Evolutionary conservation across 2,888 invertebrate genomes (phyloP).

Genomic region (Tromatobia lineatoria): DNA sequence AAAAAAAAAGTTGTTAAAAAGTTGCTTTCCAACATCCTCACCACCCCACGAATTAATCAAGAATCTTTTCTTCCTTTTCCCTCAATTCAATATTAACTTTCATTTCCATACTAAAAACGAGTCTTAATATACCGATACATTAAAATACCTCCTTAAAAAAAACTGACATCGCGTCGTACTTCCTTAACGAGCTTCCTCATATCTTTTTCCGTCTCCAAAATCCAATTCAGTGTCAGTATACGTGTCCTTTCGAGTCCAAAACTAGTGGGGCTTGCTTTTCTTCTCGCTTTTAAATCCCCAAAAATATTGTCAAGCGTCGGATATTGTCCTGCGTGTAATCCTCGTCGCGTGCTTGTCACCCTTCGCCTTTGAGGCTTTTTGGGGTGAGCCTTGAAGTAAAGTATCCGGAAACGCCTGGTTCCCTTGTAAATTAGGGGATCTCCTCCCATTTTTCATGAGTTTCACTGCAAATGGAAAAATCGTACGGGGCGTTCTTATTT

Average conservation of each 20-base stretch:
- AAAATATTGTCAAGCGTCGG: slow-evolving; percentile 41
- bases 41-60: too few relatives aligned
- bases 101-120: background rate
- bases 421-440: slow-evolving; percentile 75
- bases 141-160: background rate
- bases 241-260: slow-evolving; percentile 11
- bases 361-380: slow-evolving; percentile 55
- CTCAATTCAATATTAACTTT: background rate
- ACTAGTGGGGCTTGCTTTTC: slow-evolving; percentile 13
- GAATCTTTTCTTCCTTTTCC: background rate
- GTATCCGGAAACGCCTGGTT: slow-evolving; percentile 79
- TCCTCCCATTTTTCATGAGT: slow-evolving; percentile 11
- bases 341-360: slow-evolving; percentile 69
- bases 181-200: slow-evolving; percentile 36
- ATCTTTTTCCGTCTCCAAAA: background rate
- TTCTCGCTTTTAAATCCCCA: background rate
- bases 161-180: background rate
- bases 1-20: too few relatives aligned
- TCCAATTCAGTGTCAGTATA: background rate
- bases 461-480: slow-evolving; percentile 31
- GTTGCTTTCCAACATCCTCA: too few relatives aligned
- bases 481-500: background rate
- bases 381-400: slow-evolving; percentile 64
- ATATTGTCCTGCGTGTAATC: slow-evolving; percentile 53
- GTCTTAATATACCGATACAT: background rate